phyloP scores from a whole-genome alignment of 2,888 invertebrate genomes.

The Eupithecia abbreviata region DNA sequence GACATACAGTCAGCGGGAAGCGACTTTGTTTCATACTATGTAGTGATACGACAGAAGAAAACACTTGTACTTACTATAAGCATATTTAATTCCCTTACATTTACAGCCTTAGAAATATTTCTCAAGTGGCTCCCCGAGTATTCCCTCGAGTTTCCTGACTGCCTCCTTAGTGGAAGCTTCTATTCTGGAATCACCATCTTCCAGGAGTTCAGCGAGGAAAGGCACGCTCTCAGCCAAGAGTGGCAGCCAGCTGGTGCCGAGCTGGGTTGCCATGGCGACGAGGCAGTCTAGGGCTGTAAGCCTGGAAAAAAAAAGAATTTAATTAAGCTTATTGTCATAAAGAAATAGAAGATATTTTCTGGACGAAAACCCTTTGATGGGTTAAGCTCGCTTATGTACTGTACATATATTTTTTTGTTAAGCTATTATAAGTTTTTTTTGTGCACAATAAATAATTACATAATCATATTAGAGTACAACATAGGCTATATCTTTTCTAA shows the following conservation, averaged over 20 bases:
- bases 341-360: background rate
- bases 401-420: too few species aligned
- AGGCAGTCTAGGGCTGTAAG: conserved; percentile 88
- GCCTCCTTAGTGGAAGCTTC: conserved; percentile 91
- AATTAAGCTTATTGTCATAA: background rate
- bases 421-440: too few species aligned
- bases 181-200: conserved; percentile 93
- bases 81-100: background rate
- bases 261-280: conserved; percentile 90
- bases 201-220: conserved; percentile 95
- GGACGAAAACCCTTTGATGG: too few species aligned
- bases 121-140: conserved; percentile 95
- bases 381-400: too few species aligned
- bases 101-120: conserved; percentile 88
- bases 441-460: too few species aligned
- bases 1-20: too few species aligned
- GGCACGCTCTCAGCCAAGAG: conserved; percentile 96
- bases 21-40: too few species aligned
- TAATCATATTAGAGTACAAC: too few species aligned
- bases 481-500: too few species aligned
- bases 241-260: conserved; percentile 94
- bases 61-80: background rate
- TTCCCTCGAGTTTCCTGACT: conserved; percentile 92
- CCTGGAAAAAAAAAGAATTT: conserved; percentile 62
- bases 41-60: background rate